Base-by-base conservation (phyloP, 1,140 invertebrate species). In the Brachionus angularis region DNA sequence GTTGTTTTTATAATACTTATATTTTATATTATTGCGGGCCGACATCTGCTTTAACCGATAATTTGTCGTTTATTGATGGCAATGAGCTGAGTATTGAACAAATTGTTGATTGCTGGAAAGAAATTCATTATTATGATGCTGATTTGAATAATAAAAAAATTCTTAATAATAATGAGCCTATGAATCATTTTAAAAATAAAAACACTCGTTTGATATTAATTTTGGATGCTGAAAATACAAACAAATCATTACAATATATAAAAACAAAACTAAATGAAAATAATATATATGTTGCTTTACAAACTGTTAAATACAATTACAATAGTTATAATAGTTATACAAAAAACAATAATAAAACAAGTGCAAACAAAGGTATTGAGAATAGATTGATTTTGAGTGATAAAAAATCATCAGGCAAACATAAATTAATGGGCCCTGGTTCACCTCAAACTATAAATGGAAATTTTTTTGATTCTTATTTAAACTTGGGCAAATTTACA, bases 1-100 rank as follows among this genome's bases (percentile, higher is more conserved):
- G 80, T 3, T 77, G 76, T 14, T 72, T 75, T 44, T 81, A 75
- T 75, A 79, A 81, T 53, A 80, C 79, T 1, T 81, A 81, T 70
- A 42, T 81, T 0, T 39, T 80, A 31, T 81, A 78, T 49, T 81
- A 78, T 72, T 76, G 77, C 47, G 79, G 80, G 5, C 78, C 62
- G 8, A 47, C 62, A 12, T 67, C 62, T 21, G 18, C 34, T 14
- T 14, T 50, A 18, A 67, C 42, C 5, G 42, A 50, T 18, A 47
- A 27, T 34, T 8, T 67, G 2, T 14, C 47, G 1, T 67, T 67
- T n/a, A 34, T 46, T 33, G 62, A 67, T 27, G 62, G 62, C 7
- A 67, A 50, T 34, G 62, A 67, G 18, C 16, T 67, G 5, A 47
- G 42, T 12, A 47, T 67, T 21, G 62, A 67, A 5, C 10, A 67